Base-by-base conservation (phyloP, 2,888 invertebrate genomes). In the Eurois occulta region DNA sequence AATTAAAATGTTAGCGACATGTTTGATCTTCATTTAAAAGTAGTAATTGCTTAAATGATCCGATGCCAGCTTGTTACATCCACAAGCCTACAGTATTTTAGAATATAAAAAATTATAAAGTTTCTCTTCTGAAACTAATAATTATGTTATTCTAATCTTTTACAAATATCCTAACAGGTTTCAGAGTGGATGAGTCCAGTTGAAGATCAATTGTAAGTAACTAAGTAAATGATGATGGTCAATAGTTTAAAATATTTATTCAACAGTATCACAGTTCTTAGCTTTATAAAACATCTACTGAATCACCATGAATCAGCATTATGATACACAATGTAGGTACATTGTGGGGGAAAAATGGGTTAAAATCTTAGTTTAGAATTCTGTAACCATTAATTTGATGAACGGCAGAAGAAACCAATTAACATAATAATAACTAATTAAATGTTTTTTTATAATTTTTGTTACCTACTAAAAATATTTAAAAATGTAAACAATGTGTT, bases 181-280 rank as follows among this genome's bases (percentile, higher is more conserved):
- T 91, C 94, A 5, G 95, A 95, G 84, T 95, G 95, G 95, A 92
- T 95, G 93, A 72, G 89, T 1, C 96, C 95, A 16, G 84, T 96
- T 35, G 92, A 94, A 87, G 91, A 93, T 77, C 91, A 94, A 85
- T 86, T 93, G 95, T 95, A 90, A 95, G 95, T 95, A 69, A 65
- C 48, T 62, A 32, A 48, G 1, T 55, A 58, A 55, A 65, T 62
- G n/a, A 70, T 32, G 16, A 6, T 24, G 35, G 21, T 64, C 11
- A 64, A 38, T 62, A 13, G 13, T 32, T 58, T 21, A 32, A 65
- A 21, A 38, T 32, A 60, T 32, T 60, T 60, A 62, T 24, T 48
- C 7, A 21, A 24, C 10, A 58, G 46, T 46, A 48, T 38, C 13
- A 32, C 18, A 18, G 24, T 38, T 28, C 11, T 43, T 38, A 8